Conservation (phyloP, 1,140 invertebrate species). For the Kradibia gibbosae region DNA sequence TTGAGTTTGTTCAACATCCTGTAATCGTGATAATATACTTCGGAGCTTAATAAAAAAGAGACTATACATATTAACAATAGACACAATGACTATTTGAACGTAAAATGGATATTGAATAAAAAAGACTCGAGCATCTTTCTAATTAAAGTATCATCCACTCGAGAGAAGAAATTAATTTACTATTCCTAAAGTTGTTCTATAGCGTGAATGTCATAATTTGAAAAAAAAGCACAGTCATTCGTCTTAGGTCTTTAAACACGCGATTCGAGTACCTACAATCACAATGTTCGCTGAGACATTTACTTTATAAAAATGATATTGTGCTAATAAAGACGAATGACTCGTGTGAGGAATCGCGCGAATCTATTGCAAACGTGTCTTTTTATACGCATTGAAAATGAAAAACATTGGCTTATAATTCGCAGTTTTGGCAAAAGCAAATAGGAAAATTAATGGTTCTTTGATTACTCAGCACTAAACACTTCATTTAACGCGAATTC, state of each 20-base stretch:
- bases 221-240: background rate
- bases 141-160: background rate
- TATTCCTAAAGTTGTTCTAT: no score
- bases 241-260: background rate
- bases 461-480: constrained; percentile 52
- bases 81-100: background rate
- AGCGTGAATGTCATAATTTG: background rate
- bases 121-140: background rate
- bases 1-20: background rate
- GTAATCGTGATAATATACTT: no score
- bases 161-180: no score
- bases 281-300: background rate
- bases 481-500: constrained; percentile 48
- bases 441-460: constrained; percentile 28
- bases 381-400: background rate
- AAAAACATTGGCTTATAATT: background rate
- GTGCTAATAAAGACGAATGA: constrained; percentile 17
- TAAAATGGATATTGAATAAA: background rate
- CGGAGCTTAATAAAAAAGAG: no score
- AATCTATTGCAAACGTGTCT: constrained; percentile 10
- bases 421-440: constrained; percentile 15
- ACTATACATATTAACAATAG: background rate
- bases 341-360: constrained; percentile 22
- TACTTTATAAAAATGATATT: background rate
- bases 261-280: background rate